Evolutionary conservation across 2,113 vertebrate genomes (phyloP).

Genomic region (Mola mola): DNA sequence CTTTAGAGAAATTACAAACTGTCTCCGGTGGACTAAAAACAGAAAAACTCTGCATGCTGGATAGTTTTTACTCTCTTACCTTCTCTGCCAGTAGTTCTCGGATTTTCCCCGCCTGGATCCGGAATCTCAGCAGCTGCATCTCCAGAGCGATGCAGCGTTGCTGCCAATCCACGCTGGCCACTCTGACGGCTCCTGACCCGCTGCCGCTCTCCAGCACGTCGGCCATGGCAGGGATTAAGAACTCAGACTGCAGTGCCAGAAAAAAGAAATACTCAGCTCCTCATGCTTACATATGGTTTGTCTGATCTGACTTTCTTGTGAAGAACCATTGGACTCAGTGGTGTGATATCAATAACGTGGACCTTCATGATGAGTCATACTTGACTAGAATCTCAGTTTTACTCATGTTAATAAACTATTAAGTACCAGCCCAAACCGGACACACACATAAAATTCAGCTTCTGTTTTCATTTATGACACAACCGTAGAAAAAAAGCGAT

Average conservation of each 20-base stretch:
- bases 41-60: not conserved
- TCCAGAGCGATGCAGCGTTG: constrained; percentile 87
- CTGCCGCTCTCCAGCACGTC: constrained; percentile 76
- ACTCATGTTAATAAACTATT: not conserved
- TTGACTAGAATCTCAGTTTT: not conserved
- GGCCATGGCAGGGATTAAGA: constrained; percentile 76
- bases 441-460: constrained; percentile 9
- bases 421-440: not conserved
- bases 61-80: no score
- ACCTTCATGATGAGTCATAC: not conserved
- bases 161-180: constrained; percentile 85
- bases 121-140: constrained; percentile 90
- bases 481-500: constrained; percentile 16
- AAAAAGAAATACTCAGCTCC: not conserved
- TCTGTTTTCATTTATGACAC: constrained; percentile 57
- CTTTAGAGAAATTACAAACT: no score
- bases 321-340: not conserved
- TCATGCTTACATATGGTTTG: not conserved
- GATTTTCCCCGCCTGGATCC: constrained; percentile 90
- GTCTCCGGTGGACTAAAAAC: not conserved
- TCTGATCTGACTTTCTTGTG: not conserved
- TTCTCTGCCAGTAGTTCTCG: constrained; percentile 89
- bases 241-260: constrained; percentile 27
- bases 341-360: not conserved
- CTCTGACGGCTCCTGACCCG: constrained; percentile 50